These are phyloP conservation scores for Eleutherodactylus coqui DNA, from an alignment of 2,797 vertebrate genomes.

Conservation along the genomic window DNA sequence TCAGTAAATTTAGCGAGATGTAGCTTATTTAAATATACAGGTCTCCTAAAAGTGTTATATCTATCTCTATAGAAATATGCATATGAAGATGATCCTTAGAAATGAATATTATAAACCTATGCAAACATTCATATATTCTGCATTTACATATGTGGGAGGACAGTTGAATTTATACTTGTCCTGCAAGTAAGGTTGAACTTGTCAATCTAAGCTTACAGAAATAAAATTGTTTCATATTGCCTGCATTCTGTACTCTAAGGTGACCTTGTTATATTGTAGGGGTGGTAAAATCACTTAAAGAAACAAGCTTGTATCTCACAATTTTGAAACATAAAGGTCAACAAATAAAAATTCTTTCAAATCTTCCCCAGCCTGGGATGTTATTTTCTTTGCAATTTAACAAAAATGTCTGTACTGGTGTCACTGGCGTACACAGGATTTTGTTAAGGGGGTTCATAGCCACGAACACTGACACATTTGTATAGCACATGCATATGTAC, in stretches of 20 bases:
- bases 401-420: slow-evolving; percentile 8
- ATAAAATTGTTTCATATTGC: slow-evolving; percentile 40
- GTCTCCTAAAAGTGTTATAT: background rate
- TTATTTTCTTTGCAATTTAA: background rate
- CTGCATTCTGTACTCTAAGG: slow-evolving; percentile 19
- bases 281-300: slow-evolving; percentile 38
- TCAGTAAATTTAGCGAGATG: background rate
- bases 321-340: slow-evolving; percentile 43
- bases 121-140: background rate
- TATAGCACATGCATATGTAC: no score
- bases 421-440: no score
- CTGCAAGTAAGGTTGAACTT: slow-evolving; percentile 27
- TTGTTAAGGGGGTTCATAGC: no score
- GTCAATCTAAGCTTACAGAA: background rate
- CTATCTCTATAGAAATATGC: background rate
- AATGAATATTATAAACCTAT: background rate
- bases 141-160: background rate
- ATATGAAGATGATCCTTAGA: background rate
- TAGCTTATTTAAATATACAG: background rate
- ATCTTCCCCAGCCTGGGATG: background rate
- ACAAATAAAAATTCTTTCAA: slow-evolving; percentile 21
- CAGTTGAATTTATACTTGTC: slow-evolving; percentile 13
- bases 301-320: slow-evolving; percentile 33
- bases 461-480: no score
- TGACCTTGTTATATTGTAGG: slow-evolving; percentile 50